Base-by-base conservation (phyloP, 2,113 vertebrate species). In the Pampusana beccarii region DNA sequence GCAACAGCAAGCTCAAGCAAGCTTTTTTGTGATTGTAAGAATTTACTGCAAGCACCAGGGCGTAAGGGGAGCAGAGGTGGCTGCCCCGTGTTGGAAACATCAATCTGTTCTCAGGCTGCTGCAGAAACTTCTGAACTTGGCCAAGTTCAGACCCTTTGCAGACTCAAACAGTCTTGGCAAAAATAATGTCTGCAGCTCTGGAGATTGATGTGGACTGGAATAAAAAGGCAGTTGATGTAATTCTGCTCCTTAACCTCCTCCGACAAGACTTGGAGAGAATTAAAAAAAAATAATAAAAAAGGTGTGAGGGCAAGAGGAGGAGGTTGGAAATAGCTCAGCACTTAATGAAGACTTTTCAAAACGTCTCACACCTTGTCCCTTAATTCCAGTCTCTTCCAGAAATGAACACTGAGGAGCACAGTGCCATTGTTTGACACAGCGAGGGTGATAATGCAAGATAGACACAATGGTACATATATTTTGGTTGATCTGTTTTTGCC, bases 11-110 rank as follows among this genome's bases (percentile, higher is more conserved):
- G 7, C 34, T 60, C 11, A 0, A 26, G 8, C 14, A 50, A 86
- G 16, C 8, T 33, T 65, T 77, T 65, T 26, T 56, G 20, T 33
- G 57, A 38, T 33, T 62, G 28, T 18, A 73, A 80, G 25, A 3
- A 53, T 66, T 77, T 73, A 5, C 67, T 62, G 56, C 28, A 51
- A 36, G 42, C 2, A 1, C 8, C 17, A 24, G 48, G 12, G 33
- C 0, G 0, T 51, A 44, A 31, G 8, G 42, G 44, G 40, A 36
- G 13, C 36, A 66, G 61, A 56, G 38, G 23, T 74, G 23, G 26
- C 36, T 0, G 0, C n/a, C 1, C 1, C 1, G 0, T 36, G 13
- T 40, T 75, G 66, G 66, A 62, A 18, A 10, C 34, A 66, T 74
- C 48, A 28, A 21, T 28, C 50, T 88, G 16, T 69, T 82, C 58